A percentile compares a stretch with the other conserved stretches of the same genome.
Evolutionary conservation across 2,888 invertebrate genomes (phyloP).

Genomic region (Augochlorella aurata): DNA sequence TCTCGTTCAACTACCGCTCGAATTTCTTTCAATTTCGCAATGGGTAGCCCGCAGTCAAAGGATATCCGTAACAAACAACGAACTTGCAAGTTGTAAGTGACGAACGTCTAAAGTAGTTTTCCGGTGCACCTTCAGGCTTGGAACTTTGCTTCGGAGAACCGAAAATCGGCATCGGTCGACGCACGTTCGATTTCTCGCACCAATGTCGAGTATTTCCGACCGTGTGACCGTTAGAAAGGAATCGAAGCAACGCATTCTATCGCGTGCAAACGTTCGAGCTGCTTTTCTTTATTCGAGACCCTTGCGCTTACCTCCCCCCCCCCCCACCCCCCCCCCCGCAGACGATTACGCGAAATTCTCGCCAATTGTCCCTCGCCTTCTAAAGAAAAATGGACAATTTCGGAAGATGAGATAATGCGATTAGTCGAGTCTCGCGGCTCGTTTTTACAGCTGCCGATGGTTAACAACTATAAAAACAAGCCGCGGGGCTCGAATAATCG

Average conservation of each 20-base stretch:
- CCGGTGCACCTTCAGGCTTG: not conserved
- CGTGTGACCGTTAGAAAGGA: not conserved
- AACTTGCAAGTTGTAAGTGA: constrained; percentile 54
- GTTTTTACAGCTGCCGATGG: too few species aligned
- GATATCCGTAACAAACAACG: constrained; percentile 34
- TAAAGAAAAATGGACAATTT: too few species aligned
- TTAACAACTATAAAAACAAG: too few species aligned
- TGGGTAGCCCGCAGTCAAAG: constrained; percentile 58
- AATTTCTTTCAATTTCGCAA: constrained; percentile 25
- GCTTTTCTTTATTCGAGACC: not conserved
- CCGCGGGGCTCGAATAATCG: too few species aligned
- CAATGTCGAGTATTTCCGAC: not conserved
- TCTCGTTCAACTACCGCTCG: not conserved
- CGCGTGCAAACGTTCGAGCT: not conserved
- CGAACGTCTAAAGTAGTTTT: not conserved
- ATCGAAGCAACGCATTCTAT: not conserved
- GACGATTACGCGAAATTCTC: not conserved
- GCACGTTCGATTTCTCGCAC: not conserved
- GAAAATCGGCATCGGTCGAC: not conserved
- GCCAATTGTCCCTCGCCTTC: too few species aligned
- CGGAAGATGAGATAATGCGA: too few species aligned
- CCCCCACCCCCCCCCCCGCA: too few species aligned
- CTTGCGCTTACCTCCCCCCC: not conserved
- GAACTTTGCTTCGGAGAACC: not conserved
- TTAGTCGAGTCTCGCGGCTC: too few species aligned